Evolutionary conservation across 1,140 invertebrate genomes (phyloP).

Genomic region (Microvelia longipes): DNA sequence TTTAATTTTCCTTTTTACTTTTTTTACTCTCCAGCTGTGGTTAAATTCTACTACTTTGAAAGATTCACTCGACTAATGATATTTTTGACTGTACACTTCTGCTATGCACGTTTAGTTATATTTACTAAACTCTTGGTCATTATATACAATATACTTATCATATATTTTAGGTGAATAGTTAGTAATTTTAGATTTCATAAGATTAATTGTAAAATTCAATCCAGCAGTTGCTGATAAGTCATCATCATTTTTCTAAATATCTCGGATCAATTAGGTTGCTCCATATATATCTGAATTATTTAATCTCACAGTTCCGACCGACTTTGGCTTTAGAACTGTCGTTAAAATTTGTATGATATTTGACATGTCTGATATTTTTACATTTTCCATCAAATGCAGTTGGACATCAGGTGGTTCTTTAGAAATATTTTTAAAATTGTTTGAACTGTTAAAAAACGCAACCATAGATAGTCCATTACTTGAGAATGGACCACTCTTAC

Average conservation of each 20-base stretch:
- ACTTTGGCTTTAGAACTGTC: constrained; percentile 38
- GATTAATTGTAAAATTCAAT: constrained; percentile 6
- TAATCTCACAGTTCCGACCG: constrained; percentile 48
- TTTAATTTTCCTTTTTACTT: too few species aligned
- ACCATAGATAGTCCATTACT: constrained; percentile 3
- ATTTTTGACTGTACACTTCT: constrained; percentile 29
- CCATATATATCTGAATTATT: constrained; percentile 44
- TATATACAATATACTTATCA: neutral
- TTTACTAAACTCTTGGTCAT: neutral
- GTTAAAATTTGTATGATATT: neutral
- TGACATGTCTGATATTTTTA: neutral
- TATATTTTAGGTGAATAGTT: neutral
- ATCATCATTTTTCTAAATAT: constrained; percentile 50
- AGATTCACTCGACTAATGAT: constrained; percentile 42
- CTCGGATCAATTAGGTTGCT: constrained; percentile 62
- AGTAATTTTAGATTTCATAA: constrained; percentile 17
- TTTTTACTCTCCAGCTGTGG: constrained; percentile 49
- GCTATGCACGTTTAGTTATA: neutral
- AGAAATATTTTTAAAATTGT: constrained; percentile 34
- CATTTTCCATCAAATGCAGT: neutral
- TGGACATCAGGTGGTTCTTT: constrained; percentile 42
- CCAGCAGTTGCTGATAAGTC: constrained; percentile 47
- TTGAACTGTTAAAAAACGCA: constrained; percentile 25
- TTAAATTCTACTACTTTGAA: constrained; percentile 42
- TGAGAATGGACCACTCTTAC: constrained; percentile 4